Base-by-base conservation (phyloP, 2,888 invertebrate species). In the Volucella bombylans region DNA sequence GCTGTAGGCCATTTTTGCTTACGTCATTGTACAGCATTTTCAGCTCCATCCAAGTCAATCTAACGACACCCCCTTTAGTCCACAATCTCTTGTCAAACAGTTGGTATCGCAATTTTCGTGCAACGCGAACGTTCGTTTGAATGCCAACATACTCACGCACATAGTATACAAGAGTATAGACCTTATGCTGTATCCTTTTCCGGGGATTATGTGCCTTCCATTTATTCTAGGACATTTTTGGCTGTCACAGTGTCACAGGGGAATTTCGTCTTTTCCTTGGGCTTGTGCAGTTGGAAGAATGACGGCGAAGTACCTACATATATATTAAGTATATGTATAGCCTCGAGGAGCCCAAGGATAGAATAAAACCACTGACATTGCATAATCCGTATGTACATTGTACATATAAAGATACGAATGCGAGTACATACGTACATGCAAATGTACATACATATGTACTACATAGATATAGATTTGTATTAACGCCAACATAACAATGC, bases 271-370 rank as follows among this genome's bases (percentile, higher is more conserved):
- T 80, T 80, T 59, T 79, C 65, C 82, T 83, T 79, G 64, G 64
- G 54, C 69, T 74, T 80, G 64, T 83, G 83, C 83, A 83, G 80
- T 83, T 83, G 69, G 6, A 83, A 80, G 79, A 65, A 71, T 83
- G 85, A 85, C 80, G 65, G 76, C 49, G 54, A n/a, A 41, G 62
- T 74, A 57, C 64, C 54, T 65, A 52, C 14, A 6, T 31, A 31
- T 31, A 31, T 31, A 31, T 31, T 31, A 31, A 31, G 6, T 31
- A 31, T 31, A 4, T 23, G 14, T 14, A 4, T 39, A 23, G 18
- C 59, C 64, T 45, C 55, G 45, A 45, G 14, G 15, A 43, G 77
- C 78, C 31, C 50, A 12, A 52, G 62, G 67, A 82, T 82, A 41
- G 68, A 82, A 79, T 62, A 39, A 80, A 83, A 74, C 74, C 83